These are phyloP conservation scores for Hirtodrosophila confusa DNA, from an alignment of 2,888 invertebrate species.

Conservation along the genomic window DNA sequence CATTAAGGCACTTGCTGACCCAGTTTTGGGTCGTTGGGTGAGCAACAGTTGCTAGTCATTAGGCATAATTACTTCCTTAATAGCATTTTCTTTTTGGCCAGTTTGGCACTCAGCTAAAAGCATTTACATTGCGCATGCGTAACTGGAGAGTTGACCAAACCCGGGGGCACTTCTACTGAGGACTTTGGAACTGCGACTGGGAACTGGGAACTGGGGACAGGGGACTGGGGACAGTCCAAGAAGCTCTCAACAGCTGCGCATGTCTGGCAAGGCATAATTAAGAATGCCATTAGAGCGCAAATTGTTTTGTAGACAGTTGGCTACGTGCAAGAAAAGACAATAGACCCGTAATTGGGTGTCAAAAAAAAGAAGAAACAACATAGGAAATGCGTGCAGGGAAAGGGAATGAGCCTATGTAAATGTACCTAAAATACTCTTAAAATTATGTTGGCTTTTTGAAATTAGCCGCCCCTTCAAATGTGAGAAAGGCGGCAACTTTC, in stretches of 20 bases:
- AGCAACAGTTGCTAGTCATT: conserved; percentile 56
- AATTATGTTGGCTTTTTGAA: conserved; percentile 37
- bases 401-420: conserved; percentile 36
- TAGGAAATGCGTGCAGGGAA: conserved; percentile 32
- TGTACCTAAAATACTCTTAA: conserved; percentile 31
- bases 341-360: conserved; percentile 50
- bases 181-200: background rate
- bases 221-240: background rate
- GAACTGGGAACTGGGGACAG: background rate
- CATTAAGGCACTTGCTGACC: conserved; percentile 60
- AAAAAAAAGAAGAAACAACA: conserved; percentile 28
- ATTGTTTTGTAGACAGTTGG: conserved; percentile 12
- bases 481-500: conserved; percentile 14
- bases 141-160: conserved; percentile 32
- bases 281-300: conserved; percentile 54
- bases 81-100: conserved; percentile 49
- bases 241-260: conserved; percentile 36
- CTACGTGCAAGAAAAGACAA: conserved; percentile 33
- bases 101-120: conserved; percentile 21
- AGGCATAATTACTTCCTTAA: conserved; percentile 66
- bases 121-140: conserved; percentile 65
- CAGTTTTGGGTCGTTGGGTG: conserved; percentile 30
- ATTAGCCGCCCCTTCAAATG: conserved; percentile 33
- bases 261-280: conserved; percentile 54
- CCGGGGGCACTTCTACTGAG: background rate